Percentiles rank a stretch among this genome's conserved stretches.
phyloP scores from a whole-genome alignment of 2,888 invertebrate genomes.

The Entomobrya proxima region DNA sequence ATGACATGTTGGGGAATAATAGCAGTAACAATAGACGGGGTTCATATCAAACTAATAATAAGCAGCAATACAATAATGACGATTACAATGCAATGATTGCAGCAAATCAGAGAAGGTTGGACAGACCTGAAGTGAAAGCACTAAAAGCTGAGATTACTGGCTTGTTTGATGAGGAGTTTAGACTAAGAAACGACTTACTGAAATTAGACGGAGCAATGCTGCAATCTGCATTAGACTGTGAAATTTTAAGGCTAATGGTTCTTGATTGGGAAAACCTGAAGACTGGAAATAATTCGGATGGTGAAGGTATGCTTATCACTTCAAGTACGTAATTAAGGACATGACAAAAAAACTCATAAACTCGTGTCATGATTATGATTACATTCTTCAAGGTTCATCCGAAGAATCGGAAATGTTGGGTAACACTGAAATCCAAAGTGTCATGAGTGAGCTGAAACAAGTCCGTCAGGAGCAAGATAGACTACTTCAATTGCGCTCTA shows the following conservation, averaged over 20 bases:
- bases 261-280: constrained; percentile 83
- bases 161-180: constrained; percentile 95
- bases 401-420: constrained; percentile 70
- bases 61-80: background rate
- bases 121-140: constrained; percentile 77
- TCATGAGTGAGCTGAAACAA: constrained; percentile 73
- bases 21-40: background rate
- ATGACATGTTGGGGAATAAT: constrained; percentile 6
- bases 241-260: constrained; percentile 91
- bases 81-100: constrained; percentile 19
- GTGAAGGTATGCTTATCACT: constrained; percentile 80
- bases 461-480: constrained; percentile 85
- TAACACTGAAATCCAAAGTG: constrained; percentile 71
- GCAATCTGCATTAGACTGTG: constrained; percentile 91
- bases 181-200: constrained; percentile 85
- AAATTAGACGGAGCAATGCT: constrained; percentile 93
- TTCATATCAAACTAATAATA: background rate
- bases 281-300: constrained; percentile 82
- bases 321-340: background rate
- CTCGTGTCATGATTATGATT: background rate
- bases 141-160: constrained; percentile 91
- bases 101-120: constrained; percentile 32
- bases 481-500: constrained; percentile 85
- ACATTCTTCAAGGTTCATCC: constrained; percentile 29
- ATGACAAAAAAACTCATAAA: background rate